Evolutionary conservation across 2,888 invertebrate species (phyloP).

Genomic region (Nasonia oneida): DNA sequence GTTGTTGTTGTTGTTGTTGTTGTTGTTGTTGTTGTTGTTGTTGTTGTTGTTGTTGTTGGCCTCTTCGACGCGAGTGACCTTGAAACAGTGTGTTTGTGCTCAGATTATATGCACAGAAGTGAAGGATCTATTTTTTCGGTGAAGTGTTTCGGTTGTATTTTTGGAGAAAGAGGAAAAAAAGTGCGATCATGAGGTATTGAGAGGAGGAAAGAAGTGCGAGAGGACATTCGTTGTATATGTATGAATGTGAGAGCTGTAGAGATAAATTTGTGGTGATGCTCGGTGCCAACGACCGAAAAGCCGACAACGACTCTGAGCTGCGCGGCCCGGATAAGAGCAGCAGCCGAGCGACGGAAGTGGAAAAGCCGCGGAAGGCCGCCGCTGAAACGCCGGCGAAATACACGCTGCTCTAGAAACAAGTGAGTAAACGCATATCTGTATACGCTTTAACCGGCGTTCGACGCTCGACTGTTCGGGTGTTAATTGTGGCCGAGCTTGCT

Average conservation of each 20-base stretch:
- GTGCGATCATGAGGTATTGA: neutral
- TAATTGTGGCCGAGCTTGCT: neutral
- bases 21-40: too few species aligned
- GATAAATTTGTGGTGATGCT: slow-evolving; percentile 63
- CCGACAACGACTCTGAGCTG: slow-evolving; percentile 25
- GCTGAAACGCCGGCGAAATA: slow-evolving; percentile 18
- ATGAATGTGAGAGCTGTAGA: neutral
- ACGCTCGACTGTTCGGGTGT: neutral
- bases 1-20: too few species aligned
- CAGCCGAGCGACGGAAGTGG: slow-evolving; percentile 55
- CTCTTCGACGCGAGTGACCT: slow-evolving; percentile 48
- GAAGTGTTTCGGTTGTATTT: slow-evolving; percentile 7
- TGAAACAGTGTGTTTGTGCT: neutral
- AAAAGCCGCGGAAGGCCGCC: slow-evolving; percentile 62
- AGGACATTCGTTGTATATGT: neutral
- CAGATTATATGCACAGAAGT: neutral
- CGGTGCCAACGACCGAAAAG: slow-evolving; percentile 68
- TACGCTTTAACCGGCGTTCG: neutral
- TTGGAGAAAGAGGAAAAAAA: neutral
- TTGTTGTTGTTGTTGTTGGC: neutral
- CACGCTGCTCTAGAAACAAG: slow-evolving; percentile 36
- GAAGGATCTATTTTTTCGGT: slow-evolving; percentile 25
- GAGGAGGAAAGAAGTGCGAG: neutral
- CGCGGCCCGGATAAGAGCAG: slow-evolving; percentile 16
- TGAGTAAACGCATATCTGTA: neutral